phyloP scores from a whole-genome alignment of 2,113 vertebrate genomes.

The Notarius quadriscutis region DNA sequence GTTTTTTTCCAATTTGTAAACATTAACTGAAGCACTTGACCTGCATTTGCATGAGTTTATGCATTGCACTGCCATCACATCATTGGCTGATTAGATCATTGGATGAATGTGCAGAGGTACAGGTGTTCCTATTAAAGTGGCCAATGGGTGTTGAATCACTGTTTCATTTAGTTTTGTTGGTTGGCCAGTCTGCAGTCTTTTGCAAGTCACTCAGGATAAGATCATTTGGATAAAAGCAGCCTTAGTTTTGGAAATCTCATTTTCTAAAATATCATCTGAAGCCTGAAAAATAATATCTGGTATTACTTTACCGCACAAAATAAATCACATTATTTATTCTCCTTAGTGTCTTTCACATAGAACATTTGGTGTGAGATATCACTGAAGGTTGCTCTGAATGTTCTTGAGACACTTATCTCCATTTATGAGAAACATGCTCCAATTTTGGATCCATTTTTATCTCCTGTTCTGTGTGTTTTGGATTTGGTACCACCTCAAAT shows the following conservation, averaged over 20 bases:
- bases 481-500: constrained; percentile 27
- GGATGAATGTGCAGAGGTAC: not conserved
- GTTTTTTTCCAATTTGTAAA: not conserved
- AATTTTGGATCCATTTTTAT: constrained; percentile 28
- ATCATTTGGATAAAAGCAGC: not conserved
- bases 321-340: not conserved
- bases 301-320: not conserved
- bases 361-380: not conserved
- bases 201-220: not conserved
- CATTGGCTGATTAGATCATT: not conserved
- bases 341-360: not conserved
- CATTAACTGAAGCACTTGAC: not conserved
- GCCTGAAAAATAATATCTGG: not conserved
- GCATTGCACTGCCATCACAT: not conserved
- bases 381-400: not conserved
- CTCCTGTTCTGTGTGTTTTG: constrained; percentile 38
- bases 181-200: not conserved
- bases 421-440: constrained; percentile 5
- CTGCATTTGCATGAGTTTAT: not conserved
- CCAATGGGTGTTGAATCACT: no score
- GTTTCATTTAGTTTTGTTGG: not conserved
- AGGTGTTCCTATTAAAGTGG: not conserved
- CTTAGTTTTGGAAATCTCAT: not conserved
- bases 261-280: not conserved
- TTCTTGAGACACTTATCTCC: constrained; percentile 10